Percentiles rank a stretch among this genome's conserved stretches.
Evolutionary conservation across 2,888 invertebrate species (phyloP).

Genomic region (Corbicula japonica): DNA sequence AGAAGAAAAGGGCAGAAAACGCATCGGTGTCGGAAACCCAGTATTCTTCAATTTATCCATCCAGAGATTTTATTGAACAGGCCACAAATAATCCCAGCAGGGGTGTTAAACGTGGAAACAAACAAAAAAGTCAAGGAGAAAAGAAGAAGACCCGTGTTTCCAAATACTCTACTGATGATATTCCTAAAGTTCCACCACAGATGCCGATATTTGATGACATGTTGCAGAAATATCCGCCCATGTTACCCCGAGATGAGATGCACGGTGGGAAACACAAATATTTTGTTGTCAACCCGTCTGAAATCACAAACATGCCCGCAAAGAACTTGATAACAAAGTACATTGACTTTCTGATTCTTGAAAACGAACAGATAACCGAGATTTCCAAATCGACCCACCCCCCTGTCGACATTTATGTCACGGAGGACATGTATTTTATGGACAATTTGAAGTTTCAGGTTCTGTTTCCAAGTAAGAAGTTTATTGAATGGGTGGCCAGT

Average conservation of each 20-base stretch:
- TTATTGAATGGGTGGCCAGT: conserved; percentile 77
- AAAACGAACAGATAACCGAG: conserved; percentile 83
- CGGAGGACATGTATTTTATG: conserved; percentile 82
- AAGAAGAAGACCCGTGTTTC: conserved; percentile 36
- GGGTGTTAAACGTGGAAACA: not conserved
- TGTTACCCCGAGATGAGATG: conserved; percentile 21
- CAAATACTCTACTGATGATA: conserved; percentile 39
- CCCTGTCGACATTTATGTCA: conserved; percentile 80
- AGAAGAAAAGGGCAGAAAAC: not conserved
- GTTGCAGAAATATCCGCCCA: conserved; percentile 39
- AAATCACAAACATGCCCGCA: conserved; percentile 46
- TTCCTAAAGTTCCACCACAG: conserved; percentile 31
- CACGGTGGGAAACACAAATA: conserved; percentile 48
- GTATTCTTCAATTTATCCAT: conserved; percentile 62
- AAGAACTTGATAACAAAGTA: conserved; percentile 72
- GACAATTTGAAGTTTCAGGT: conserved; percentile 74
- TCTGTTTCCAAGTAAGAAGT: conserved; percentile 80
- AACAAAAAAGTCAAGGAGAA: not conserved
- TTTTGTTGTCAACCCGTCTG: conserved; percentile 64
- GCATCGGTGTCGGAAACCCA: conserved; percentile 32
- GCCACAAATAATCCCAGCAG: conserved; percentile 3
- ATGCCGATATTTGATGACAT: conserved; percentile 42
- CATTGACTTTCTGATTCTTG: conserved; percentile 81
- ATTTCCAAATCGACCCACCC: conserved; percentile 80
- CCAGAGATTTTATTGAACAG: conserved; percentile 51